phyloP scores from a whole-genome alignment of 2,888 invertebrate genomes.

The Polyploca ridens region DNA sequence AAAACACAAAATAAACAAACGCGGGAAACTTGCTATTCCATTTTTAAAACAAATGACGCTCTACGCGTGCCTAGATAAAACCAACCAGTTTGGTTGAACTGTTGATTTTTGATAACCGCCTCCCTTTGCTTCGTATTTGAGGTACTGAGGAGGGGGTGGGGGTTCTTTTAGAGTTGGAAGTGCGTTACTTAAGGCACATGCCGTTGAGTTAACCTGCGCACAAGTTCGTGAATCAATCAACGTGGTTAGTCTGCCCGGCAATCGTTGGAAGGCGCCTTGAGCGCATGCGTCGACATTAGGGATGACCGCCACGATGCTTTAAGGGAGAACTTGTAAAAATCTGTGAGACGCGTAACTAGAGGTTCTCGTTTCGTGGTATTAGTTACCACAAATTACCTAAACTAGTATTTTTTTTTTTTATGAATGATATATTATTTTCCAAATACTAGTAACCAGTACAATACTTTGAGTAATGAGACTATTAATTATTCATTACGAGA shows the following conservation, averaged over 20 bases:
- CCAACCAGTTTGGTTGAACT: conserved; percentile 43
- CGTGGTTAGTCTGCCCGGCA: conserved; percentile 72
- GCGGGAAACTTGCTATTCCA: conserved; percentile 38
- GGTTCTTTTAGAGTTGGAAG: conserved; percentile 52
- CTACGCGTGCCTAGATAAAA: conserved; percentile 49
- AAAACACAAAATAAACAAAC: conserved; percentile 28
- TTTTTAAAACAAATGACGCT: conserved; percentile 55
- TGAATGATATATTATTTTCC: not conserved
- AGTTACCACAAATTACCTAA: not conserved
- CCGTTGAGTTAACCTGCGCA: conserved; percentile 70
- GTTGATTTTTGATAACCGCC: conserved; percentile 35
- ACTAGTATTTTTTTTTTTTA: not conserved
- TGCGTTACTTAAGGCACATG: conserved; percentile 64
- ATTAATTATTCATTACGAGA: too few relatives aligned
- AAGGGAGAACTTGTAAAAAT: conserved; percentile 19
- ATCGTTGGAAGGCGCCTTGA: conserved; percentile 48
- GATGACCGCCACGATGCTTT: conserved; percentile 48
- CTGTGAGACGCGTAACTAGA: conserved; percentile 23
- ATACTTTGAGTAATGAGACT: not conserved
- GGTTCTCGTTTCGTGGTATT: conserved; percentile 18
- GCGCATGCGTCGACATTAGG: conserved; percentile 73
- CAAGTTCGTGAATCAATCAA: conserved; percentile 82
- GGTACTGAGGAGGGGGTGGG: conserved; percentile 27
- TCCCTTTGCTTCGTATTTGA: conserved; percentile 26
- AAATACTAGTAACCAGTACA: not conserved